Conservation (phyloP, 2,888 invertebrate species). For the Nomada hirtipes region DNA sequence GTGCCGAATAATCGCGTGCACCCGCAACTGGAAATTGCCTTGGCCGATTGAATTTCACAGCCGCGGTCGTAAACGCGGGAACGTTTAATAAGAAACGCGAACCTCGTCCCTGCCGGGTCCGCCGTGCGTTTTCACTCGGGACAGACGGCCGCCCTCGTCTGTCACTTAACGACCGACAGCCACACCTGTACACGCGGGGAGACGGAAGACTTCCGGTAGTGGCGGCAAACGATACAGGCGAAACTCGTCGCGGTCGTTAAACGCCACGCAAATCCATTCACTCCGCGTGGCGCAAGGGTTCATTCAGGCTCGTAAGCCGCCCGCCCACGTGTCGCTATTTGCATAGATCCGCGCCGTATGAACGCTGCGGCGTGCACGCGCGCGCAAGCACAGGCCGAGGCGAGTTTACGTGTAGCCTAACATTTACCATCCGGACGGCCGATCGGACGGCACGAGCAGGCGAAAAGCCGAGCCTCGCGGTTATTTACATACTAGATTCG, state of each 20-base stretch:
- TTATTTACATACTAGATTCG: constrained; percentile 75
- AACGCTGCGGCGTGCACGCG: constrained; percentile 44
- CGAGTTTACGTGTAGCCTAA: constrained; percentile 54
- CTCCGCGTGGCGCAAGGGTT: constrained; percentile 77
- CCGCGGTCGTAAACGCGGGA: neutral
- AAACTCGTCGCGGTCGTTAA: constrained; percentile 70
- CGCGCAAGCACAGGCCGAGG: constrained; percentile 25
- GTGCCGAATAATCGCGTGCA: too few relatives aligned
- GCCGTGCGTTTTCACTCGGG: constrained; percentile 11
- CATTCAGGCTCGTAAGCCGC: constrained; percentile 73
- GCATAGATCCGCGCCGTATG: constrained; percentile 73
- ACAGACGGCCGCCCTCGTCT: constrained; percentile 39
- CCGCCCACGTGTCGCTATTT: constrained; percentile 76
- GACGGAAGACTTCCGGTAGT: constrained; percentile 72
- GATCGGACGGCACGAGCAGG: constrained; percentile 63
- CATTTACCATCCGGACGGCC: constrained; percentile 57
- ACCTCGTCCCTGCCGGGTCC: neutral
- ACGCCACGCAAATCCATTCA: constrained; percentile 75
- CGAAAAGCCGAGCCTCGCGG: constrained; percentile 64
- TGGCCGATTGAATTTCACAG: constrained; percentile 6
- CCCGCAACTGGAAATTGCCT: neutral
- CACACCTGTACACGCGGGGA: constrained; percentile 68
- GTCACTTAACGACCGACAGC: constrained; percentile 54
- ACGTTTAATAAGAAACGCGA: neutral
- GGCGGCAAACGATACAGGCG: constrained; percentile 61